These are phyloP conservation scores for Tokudaia tokunoshimensis DNA, from an alignment of 2,797 vertebrate species.

Conservation along the genomic window DNA sequence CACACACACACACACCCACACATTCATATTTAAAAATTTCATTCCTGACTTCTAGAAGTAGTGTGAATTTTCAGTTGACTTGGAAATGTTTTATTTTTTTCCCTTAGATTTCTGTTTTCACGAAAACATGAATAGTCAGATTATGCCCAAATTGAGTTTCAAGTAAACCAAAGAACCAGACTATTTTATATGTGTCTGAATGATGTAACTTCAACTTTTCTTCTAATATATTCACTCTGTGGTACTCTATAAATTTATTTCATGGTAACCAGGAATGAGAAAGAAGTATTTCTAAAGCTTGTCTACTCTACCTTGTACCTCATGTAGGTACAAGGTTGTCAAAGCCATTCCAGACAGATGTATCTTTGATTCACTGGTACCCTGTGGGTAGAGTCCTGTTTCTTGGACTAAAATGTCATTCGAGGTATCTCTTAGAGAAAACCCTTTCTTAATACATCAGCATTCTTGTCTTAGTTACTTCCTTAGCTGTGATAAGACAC, in stretches of 20 bases:
- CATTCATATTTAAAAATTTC: conserved; percentile 3
- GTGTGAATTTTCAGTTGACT: conserved; percentile 26
- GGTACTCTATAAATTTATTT: conserved; percentile 10
- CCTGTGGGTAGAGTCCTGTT: background rate
- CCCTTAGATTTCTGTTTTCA: background rate
- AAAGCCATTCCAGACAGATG: background rate
- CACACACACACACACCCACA: background rate
- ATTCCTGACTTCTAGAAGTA: background rate
- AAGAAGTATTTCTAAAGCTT: background rate
- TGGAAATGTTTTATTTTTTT: background rate
- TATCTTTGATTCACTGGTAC: background rate
- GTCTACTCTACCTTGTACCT: background rate
- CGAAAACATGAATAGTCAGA: background rate
- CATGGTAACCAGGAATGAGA: background rate
- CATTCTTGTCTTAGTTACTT: background rate
- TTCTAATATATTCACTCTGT: background rate
- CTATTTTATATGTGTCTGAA: conserved; percentile 29
- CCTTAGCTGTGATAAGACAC: background rate
- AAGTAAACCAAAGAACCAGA: conserved; percentile 19
- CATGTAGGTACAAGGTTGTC: background rate
- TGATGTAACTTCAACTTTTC: background rate
- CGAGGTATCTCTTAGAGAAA: background rate
- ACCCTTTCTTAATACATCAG: background rate
- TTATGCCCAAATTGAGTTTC: conserved; percentile 12
- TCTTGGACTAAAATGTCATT: background rate